A percentile compares a stretch with the other conserved stretches of the same genome.
Evolutionary conservation across 2,888 invertebrate species (phyloP).

Genomic region (Timandra comae): DNA sequence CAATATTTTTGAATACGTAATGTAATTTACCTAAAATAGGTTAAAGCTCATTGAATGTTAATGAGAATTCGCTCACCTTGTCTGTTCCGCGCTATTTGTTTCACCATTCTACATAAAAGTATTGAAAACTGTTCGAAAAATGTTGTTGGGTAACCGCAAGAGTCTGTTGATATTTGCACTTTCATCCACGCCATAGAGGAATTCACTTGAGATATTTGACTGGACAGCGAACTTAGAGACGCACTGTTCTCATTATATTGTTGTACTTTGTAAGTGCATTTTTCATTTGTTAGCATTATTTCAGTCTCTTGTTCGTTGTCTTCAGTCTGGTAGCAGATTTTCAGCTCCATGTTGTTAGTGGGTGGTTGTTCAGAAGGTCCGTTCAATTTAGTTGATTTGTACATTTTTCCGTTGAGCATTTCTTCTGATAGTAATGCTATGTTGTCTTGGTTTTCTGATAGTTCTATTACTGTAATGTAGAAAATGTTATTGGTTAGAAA

Average conservation of each 20-base stretch:
- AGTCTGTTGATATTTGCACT: constrained; percentile 62
- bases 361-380: constrained; percentile 31
- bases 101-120: constrained; percentile 76
- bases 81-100: constrained; percentile 77
- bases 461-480: constrained; percentile 77
- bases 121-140: constrained; percentile 77
- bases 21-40: constrained; percentile 5
- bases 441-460: constrained; percentile 73
- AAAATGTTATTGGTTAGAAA: too few relatives aligned
- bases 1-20: constrained; percentile 6
- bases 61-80: constrained; percentile 48
- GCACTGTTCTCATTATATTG: constrained; percentile 46
- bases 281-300: constrained; percentile 55
- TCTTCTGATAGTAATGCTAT: constrained; percentile 70
- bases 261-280: constrained; percentile 59
- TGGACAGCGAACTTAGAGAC: constrained; percentile 53
- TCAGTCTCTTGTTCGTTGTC: constrained; percentile 53
- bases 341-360: constrained; percentile 44
- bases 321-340: constrained; percentile 56
- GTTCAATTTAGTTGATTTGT: constrained; percentile 52
- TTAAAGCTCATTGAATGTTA: not conserved
- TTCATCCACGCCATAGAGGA: constrained; percentile 72
- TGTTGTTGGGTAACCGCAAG: constrained; percentile 68
- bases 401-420: constrained; percentile 77
- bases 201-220: constrained; percentile 51